A percentile compares a stretch with the other conserved stretches of the same genome.
These are phyloP conservation scores for Paratrypauchen microcephalus DNA, from an alignment of 2,797 vertebrate species.

Conservation along the genomic window DNA sequence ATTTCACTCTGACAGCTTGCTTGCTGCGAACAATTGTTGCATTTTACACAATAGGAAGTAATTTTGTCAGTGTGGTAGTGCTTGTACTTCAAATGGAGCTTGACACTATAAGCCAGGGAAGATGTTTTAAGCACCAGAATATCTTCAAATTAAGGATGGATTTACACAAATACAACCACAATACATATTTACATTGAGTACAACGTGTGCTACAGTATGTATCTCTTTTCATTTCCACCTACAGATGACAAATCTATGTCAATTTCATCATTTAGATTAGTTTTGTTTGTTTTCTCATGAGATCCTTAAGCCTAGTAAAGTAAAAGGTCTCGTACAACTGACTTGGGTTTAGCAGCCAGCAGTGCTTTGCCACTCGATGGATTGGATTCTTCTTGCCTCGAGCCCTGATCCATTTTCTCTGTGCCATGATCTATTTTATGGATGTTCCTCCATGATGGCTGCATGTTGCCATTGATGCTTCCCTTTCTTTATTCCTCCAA, in stretches of 20 bases:
- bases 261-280: neutral
- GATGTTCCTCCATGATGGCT: conserved; percentile 77
- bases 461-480: conserved; percentile 75
- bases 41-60: neutral
- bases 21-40: conserved; percentile 10
- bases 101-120: neutral
- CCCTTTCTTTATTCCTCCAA: conserved; percentile 77
- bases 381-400: conserved; percentile 63
- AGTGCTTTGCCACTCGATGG: conserved; percentile 65
- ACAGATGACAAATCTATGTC: neutral
- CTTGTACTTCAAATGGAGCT: neutral
- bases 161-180: neutral
- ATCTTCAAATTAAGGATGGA: neutral
- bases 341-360: conserved; percentile 56
- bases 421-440: conserved; percentile 79
- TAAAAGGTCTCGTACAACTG: conserved; percentile 41
- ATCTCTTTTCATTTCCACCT: neutral
- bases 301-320: neutral
- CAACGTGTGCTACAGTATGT: too few species aligned
- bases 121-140: neutral
- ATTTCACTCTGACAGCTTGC: conserved; percentile 51
- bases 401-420: conserved; percentile 75
- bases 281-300: neutral
- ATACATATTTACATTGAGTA: neutral
- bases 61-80: neutral